A percentile compares a stretch with the other conserved stretches of the same genome.
phyloP scores from a whole-genome alignment of 2,797 vertebrate genomes.

The Molossus molossus region DNA sequence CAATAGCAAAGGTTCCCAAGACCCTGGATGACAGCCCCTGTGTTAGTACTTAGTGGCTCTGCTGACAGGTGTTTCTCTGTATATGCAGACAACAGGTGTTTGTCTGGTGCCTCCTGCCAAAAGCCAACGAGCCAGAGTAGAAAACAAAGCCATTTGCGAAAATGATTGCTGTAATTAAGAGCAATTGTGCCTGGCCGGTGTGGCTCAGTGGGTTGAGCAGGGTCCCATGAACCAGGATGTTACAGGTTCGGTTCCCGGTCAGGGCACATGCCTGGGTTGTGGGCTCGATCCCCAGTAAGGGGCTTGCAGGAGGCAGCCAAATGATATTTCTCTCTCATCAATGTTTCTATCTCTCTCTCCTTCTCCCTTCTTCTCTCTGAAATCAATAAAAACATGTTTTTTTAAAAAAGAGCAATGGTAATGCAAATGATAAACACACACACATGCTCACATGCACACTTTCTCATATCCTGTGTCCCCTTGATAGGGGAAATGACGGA shows the following conservation, averaged over 20 bases:
- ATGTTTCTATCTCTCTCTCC: too few relatives aligned
- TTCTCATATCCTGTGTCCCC: background rate
- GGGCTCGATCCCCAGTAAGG: too few relatives aligned
- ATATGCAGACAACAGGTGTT: slow-evolving; percentile 91
- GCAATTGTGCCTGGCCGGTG: background rate
- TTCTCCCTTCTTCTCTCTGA: too few relatives aligned
- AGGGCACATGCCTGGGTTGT: too few relatives aligned
- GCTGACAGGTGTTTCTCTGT: slow-evolving; percentile 89
- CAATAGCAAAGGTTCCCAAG: slow-evolving; percentile 79
- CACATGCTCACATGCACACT: background rate
- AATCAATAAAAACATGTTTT: too few relatives aligned
- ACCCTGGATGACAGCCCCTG: slow-evolving; percentile 75
- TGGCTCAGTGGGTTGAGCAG: too few relatives aligned
- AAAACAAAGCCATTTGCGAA: slow-evolving; percentile 83
- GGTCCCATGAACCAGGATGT: too few relatives aligned
- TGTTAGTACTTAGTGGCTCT: slow-evolving; percentile 72
- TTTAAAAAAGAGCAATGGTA: slow-evolving; percentile 55
- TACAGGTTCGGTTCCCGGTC: too few relatives aligned
- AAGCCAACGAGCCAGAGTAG: slow-evolving; percentile 74
- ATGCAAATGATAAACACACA: background rate
- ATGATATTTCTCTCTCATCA: too few relatives aligned
- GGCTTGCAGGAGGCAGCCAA: too few relatives aligned
- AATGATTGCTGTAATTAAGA: slow-evolving; percentile 85
- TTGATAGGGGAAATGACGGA: background rate
- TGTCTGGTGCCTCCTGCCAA: slow-evolving; percentile 87